Evolutionary conservation across 2,113 vertebrate genomes (phyloP).

Genomic region (Atrichornis clamosus): DNA sequence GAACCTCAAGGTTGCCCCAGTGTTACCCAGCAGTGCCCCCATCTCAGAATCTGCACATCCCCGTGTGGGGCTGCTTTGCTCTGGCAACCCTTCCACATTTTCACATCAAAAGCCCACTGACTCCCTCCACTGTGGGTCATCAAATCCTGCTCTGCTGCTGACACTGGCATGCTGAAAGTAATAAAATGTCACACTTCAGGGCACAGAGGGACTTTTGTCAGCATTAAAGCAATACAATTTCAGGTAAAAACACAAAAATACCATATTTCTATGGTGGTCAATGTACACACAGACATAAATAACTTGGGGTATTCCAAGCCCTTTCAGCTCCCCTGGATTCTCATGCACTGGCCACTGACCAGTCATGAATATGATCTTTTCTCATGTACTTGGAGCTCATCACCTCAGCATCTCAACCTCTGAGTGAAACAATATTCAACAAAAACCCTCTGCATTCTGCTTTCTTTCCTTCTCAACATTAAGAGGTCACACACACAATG

Average conservation of each 20-base stretch:
- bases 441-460: background rate
- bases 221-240: background rate
- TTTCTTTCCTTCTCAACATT: background rate
- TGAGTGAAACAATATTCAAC: background rate
- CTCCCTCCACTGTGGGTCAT: background rate
- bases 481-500: background rate
- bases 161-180: background rate
- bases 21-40: background rate
- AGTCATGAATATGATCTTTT: background rate
- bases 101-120: background rate
- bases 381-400: background rate
- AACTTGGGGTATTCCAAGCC: background rate
- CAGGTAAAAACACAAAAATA: background rate
- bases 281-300: background rate
- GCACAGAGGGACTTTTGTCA: background rate
- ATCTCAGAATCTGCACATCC: background rate
- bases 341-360: background rate
- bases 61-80: accelerated
- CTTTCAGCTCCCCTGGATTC: background rate
- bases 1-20: background rate
- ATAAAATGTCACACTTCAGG: background rate
- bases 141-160: background rate
- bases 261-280: background rate
- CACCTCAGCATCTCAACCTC: background rate
- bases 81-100: background rate